These are phyloP conservation scores for Pemphigus obesinymphae DNA, from an alignment of 1,140 invertebrate genomes.

Conservation along the genomic window DNA sequence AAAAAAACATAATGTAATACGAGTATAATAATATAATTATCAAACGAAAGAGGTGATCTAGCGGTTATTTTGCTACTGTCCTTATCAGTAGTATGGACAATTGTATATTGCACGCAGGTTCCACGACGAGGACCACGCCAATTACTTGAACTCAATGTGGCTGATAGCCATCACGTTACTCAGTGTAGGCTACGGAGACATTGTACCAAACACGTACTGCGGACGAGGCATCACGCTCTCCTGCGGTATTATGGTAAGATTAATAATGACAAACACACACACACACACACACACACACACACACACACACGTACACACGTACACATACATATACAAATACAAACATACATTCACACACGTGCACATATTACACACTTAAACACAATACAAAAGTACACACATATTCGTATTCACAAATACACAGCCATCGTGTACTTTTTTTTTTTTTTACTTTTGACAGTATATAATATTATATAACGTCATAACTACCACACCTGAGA, in stretches of 20 bases:
- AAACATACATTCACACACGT: neutral
- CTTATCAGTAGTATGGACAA: neutral
- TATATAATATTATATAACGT: neutral
- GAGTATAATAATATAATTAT: neutral
- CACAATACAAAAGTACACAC: neutral
- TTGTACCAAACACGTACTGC: constrained; percentile 92
- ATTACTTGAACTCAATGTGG: constrained; percentile 90
- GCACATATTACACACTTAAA: neutral
- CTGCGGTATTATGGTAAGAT: constrained; percentile 86
- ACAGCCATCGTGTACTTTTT: neutral
- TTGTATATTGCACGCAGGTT: constrained; percentile 57
- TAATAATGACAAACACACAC: neutral
- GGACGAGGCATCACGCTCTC: constrained; percentile 83
- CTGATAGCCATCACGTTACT: constrained; percentile 85
- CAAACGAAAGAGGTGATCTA: neutral
- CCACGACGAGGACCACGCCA: constrained; percentile 81
- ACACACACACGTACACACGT: neutral
- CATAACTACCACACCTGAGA: neutral
- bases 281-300: neutral
- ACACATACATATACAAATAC: too few species aligned
- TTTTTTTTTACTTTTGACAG: neutral
- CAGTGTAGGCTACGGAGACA: constrained; percentile 77
- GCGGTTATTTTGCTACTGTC: neutral
- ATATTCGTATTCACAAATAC: neutral
- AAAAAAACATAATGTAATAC: neutral